Base-by-base conservation (phyloP, 2,797 vertebrate genomes). In the Acrossocheilus fasciatus region DNA sequence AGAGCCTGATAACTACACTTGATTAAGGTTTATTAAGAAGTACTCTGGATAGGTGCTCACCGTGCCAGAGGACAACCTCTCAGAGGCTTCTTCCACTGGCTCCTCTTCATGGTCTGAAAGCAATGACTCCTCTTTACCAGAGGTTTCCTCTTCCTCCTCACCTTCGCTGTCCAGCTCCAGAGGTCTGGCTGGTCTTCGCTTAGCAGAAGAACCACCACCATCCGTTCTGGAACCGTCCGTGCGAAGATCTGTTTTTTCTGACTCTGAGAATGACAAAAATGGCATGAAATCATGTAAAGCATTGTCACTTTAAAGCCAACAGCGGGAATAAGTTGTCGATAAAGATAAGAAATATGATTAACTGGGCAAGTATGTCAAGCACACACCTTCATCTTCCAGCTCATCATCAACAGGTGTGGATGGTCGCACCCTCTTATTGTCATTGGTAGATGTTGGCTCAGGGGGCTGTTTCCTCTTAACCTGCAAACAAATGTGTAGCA, bases 391-490 rank as follows among this genome's bases (percentile, higher is more conserved):
- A 75, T 99, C 98, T 89, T 96, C 96, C 88, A 96, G 93, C 91
- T 99, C 98, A 88, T 99, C 98, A 11, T 99, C 98, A 3, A 96
- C 96, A 0, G 97, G 98, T 15, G 97, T 95, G 0, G 98, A 98
- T 10, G 98, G 97, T 68, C 98, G 95, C 10, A 97, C 96, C 87
- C 98, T 96, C 92, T 99, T 99, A 94, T 95, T 97, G 92, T 99
- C 98, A 18, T 96, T 96, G 0, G 95, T 92, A 0, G 95, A 93
- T 47, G 96, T 92, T 0, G 97, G 90, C 89, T 99, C 98, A 0
- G 98, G 98, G 0, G 98, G 98, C 82, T 98, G 98, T 93, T 99
- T 99, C 94, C 98, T 95, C 92, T 99, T 99, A 88, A 99, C 98
- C 98, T 98, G 91, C 91, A 62, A 66, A 91, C 72, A 90, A 9